Conservation (phyloP, 2,797 vertebrate species). For the Euphonia xanthogaster region DNA sequence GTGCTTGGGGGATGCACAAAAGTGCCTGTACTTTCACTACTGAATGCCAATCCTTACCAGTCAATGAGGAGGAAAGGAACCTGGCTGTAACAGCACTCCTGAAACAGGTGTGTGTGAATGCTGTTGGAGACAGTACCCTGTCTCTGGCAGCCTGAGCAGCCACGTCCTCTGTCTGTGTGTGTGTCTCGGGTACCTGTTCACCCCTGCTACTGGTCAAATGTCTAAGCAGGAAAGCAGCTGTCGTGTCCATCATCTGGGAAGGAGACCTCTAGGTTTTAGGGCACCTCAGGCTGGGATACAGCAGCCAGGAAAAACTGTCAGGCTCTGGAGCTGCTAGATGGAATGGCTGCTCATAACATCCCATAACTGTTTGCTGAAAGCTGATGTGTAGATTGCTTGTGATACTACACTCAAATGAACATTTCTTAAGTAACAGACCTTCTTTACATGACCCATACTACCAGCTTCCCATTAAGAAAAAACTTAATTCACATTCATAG, state of each 20-base stretch:
- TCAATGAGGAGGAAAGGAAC: not conserved
- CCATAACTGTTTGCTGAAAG: not conserved
- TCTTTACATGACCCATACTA: not conserved
- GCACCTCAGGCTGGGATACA: not conserved
- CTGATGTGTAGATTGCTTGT: not conserved
- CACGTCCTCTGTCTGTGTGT: accelerated
- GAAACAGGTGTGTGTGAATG: accelerated
- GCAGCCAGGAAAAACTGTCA: not conserved
- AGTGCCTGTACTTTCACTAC: accelerated
- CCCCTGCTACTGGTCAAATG: not conserved
- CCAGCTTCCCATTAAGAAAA: not conserved
- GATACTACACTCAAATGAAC: not conserved
- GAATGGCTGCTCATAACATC: not conserved
- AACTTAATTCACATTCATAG: not conserved
- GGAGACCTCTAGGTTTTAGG: not conserved
- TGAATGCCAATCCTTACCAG: not conserved
- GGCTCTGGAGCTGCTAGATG: not conserved
- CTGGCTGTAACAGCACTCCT: not conserved
- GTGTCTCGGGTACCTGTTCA: not conserved
- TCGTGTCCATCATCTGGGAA: accelerated
- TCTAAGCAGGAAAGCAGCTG: not conserved
- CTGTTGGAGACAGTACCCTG: not conserved
- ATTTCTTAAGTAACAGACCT: not conserved
- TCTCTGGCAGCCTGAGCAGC: not conserved
- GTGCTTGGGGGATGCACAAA: not conserved